These are phyloP conservation scores for Scaptomyza polygonia DNA, from an alignment of 2,888 invertebrate species.

Conservation along the genomic window DNA sequence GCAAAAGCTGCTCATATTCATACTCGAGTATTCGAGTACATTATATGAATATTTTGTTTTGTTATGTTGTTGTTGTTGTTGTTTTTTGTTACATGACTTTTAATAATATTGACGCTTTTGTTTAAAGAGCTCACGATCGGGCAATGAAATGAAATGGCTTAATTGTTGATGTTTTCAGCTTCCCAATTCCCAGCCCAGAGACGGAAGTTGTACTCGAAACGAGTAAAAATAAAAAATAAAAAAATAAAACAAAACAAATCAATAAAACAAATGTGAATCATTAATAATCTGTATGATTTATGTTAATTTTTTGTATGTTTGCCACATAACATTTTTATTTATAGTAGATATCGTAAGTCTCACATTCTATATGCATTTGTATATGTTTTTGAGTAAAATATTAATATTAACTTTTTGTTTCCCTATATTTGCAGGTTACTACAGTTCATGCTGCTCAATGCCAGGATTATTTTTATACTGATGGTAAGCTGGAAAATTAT, in stretches of 20 bases:
- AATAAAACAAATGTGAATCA: constrained; percentile 69
- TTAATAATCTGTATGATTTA: constrained; percentile 68
- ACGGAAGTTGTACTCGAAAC: constrained; percentile 55
- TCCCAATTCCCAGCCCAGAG: constrained; percentile 41
- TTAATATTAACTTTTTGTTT: constrained; percentile 28
- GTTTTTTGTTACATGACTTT: constrained; percentile 1
- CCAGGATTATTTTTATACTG: constrained; percentile 94
- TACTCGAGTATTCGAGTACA: constrained; percentile 12
- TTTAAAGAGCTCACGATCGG: constrained; percentile 67
- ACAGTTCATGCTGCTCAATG: constrained; percentile 95
- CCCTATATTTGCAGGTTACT: constrained; percentile 88
- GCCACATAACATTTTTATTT: constrained; percentile 45
- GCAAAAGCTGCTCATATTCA: constrained; percentile 33
- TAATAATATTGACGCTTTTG: constrained; percentile 33
- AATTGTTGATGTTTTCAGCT: constrained; percentile 59
- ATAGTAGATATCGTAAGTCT: constrained; percentile 64
- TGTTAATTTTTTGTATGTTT: constrained; percentile 63
- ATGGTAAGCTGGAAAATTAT: constrained; percentile 86
- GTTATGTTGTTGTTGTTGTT: neutral
- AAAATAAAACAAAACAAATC: constrained; percentile 72
- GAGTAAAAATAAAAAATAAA: constrained; percentile 21
- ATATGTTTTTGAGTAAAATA: constrained; percentile 1
- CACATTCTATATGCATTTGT: neutral
- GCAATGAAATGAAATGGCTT: constrained; percentile 58
- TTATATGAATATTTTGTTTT: constrained; percentile 28